phyloP scores from a whole-genome alignment of 2,888 invertebrate species.

The Criorhina ranunculi region DNA sequence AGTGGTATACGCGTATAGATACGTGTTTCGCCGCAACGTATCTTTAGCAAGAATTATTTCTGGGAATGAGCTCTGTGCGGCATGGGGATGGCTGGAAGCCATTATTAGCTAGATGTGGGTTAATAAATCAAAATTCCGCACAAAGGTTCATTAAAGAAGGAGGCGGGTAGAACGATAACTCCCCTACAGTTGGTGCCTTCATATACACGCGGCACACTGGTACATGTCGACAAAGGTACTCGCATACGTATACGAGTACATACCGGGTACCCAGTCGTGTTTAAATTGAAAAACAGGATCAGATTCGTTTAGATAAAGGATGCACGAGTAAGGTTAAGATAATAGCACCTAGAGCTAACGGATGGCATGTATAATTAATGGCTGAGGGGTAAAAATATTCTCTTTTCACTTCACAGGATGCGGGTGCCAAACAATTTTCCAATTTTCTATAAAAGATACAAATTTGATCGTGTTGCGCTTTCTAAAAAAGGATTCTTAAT shows the following conservation, averaged over 20 bases:
- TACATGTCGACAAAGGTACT: conserved; percentile 21
- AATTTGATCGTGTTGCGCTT: conserved; percentile 56
- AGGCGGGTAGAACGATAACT: not conserved
- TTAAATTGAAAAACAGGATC: conserved; percentile 73
- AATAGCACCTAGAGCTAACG: conserved; percentile 36
- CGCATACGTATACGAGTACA: not conserved
- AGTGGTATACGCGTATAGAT: not conserved
- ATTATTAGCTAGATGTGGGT: conserved; percentile 72
- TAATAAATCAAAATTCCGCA: conserved; percentile 71
- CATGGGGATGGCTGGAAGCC: conserved; percentile 53
- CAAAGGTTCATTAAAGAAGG: conserved; percentile 56
- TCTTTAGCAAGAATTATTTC: conserved; percentile 29
- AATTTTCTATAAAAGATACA: conserved; percentile 43
- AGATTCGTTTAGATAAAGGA: conserved; percentile 56
- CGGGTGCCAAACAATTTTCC: conserved; percentile 24
- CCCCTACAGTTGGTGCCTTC: conserved; percentile 10
- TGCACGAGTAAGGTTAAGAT: conserved; percentile 44
- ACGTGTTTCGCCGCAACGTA: conserved; percentile 6
- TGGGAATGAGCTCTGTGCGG: conserved; percentile 8
- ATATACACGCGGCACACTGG: conserved; percentile 39
- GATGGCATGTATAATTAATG: conserved; percentile 68
- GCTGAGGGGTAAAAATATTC: conserved; percentile 22
- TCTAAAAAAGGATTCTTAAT: conserved; percentile 56
- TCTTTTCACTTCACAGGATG: conserved; percentile 29
- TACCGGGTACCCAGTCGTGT: conserved; percentile 18